Evolutionary conservation across 2,113 vertebrate genomes (phyloP).

Genomic region (Tachysurus vachellii): DNA sequence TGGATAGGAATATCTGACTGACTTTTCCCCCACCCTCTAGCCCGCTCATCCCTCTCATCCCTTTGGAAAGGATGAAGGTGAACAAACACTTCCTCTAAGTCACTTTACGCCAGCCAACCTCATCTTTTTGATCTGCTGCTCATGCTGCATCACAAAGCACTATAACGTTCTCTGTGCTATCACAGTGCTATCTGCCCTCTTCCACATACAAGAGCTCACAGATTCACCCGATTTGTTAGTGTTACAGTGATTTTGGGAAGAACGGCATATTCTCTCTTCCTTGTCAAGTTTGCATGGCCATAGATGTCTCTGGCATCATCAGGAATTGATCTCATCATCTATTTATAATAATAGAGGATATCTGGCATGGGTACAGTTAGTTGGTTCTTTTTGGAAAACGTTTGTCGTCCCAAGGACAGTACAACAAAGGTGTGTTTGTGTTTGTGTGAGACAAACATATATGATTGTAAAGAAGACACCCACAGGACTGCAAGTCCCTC

Average conservation of each 20-base stretch:
- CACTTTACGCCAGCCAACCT: background rate
- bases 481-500: slow-evolving; percentile 36
- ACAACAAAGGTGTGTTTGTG: background rate
- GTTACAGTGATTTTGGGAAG: background rate
- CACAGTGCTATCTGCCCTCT: background rate
- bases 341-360: background rate
- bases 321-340: background rate
- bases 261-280: no score
- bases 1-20: background rate
- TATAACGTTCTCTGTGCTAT: background rate
- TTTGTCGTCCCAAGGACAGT: background rate
- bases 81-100: background rate
- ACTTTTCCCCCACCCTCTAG: background rate
- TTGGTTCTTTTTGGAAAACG: background rate
- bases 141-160: background rate
- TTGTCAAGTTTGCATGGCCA: no score
- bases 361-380: background rate
- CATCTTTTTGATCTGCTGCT: background rate
- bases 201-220: background rate
- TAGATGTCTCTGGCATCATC: background rate
- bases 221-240: background rate
- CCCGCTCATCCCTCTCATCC: background rate
- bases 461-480: slow-evolving; percentile 11
- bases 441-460: slow-evolving; percentile 59
- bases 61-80: background rate